phyloP scores from a whole-genome alignment of 1,140 invertebrate genomes.

The Acyrthosiphon pisum region DNA sequence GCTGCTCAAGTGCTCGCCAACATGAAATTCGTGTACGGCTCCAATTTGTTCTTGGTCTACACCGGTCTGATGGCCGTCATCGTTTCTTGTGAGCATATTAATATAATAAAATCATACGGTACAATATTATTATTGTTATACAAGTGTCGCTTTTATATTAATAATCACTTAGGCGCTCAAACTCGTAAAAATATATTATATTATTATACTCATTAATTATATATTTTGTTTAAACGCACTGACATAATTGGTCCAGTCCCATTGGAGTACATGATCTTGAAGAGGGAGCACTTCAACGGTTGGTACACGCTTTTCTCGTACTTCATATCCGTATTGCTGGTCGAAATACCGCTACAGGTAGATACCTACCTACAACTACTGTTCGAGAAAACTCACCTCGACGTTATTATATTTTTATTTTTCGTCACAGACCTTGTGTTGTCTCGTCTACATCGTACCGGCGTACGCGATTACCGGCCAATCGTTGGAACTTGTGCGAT shows the following conservation, averaged over 20 bases:
- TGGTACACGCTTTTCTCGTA: constrained; percentile 93
- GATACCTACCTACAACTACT: constrained; percentile 49
- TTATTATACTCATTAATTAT: background rate
- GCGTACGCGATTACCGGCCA: constrained; percentile 87
- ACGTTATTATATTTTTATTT: background rate
- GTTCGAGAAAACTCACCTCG: background rate
- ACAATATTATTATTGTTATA: too few relatives aligned
- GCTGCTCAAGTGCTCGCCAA: constrained; percentile 87
- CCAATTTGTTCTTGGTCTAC: constrained; percentile 88
- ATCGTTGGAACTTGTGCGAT: constrained; percentile 76
- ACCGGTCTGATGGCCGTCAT: constrained; percentile 96
- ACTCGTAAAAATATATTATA: background rate
- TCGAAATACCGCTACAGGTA: constrained; percentile 95
- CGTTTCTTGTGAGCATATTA: constrained; percentile 81
- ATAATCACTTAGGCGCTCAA: background rate
- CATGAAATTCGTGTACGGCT: constrained; percentile 90
- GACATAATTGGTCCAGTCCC: constrained; percentile 70
- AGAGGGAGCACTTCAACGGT: constrained; percentile 90
- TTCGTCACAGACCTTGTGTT: constrained; percentile 72
- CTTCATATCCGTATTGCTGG: constrained; percentile 84
- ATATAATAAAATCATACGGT: too few relatives aligned
- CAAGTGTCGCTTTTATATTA: too few relatives aligned
- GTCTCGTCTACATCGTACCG: constrained; percentile 77
- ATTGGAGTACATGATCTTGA: constrained; percentile 83
- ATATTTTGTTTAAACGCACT: background rate